Evolutionary conservation across 2,113 vertebrate genomes (phyloP), one percentile per base, ranked within the genome.

Genomic region (Baryphthengus martii): DNA sequence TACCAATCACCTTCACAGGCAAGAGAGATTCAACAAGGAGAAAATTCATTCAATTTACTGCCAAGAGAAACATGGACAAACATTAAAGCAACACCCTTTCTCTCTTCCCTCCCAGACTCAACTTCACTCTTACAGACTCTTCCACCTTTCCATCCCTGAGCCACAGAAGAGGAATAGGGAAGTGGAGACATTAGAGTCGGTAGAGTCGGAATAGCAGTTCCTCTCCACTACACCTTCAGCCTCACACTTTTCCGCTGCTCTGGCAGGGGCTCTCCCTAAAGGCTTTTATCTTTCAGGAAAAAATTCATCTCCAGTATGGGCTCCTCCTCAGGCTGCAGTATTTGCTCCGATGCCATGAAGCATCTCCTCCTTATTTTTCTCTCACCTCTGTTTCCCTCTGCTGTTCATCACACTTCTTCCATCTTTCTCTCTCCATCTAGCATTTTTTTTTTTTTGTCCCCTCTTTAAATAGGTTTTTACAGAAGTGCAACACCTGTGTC

Each of bases 141-240:
- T 65, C 24, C 17, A 17, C 8, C 2, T 11, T 8, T 10, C 17
- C 59, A 20, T 0, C 2, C 26, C 39, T 14, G 33, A 33, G n/a
- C 3, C 1, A 12, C 3, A 1, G 37, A 37, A 28, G 8, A n/a
- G 5, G 23, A 93, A 29, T 0, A 71, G 26, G 2, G 15, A 35
- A 4, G 52, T 0, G 0, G 8, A 15, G 45, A 3, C 17, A 56
- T 39, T 45, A 29, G 33, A 35, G 13, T 23, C 62, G 42, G 19
- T 25, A 47, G 16, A n/a, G n/a, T n/a, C n/a, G n/a, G n/a, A n/a
- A 39, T 18, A 56, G 39, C 0, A 0, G 7, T 13, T 95, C 20
- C 11, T 74, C 29, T 56, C 55, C 2, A 2, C 20, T 9, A 21
- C 8, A 2, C 11, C 37, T 72, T 76, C 35, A 7, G 39, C 62